Evolutionary conservation across 2,888 invertebrate species (phyloP), one percentile per base, ranked within the genome.

Genomic region (Parthenolecanium corni): DNA sequence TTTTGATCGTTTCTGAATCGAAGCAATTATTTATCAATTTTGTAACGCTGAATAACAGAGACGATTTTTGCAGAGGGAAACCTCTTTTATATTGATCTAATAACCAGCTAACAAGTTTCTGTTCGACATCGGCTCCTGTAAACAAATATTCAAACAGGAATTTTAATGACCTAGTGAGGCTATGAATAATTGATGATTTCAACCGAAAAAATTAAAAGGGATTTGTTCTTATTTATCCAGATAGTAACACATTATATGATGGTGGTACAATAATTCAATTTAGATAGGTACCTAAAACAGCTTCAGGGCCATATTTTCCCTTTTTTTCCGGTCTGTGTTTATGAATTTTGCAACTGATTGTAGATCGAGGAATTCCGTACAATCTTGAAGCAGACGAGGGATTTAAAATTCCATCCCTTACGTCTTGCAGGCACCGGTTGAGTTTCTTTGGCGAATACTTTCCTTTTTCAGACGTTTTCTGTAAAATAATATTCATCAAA

Each of bases 371-470:
- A 16, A 52, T 52, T 6, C 31, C 31, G 18, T 52, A 52, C 12
- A 31, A 16, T 14, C 16, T 52, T 11, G 52, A 25, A 23, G 52
- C 52, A 1, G 25, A 4, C 14, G 25, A 16, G 6, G n/a, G n/a
- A 11, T 12, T 52, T 16, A 2, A n/a, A 6, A n/a, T 16, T 31
- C 24, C 24, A 12, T 24, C 25, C 36, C 36, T 6, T 11, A 52
- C 16, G 12, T 52, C 52, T 24, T 14, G n/a, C 16, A 52, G 14
- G 20, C 52, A 52, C 36, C 16, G 25, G 4, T 12, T 11, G 5
- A 52, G 16, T 18, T 52, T 52, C n/a, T n/a, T 16, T 11, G 52
- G 52, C 31, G 9, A 52, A 31, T 52, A 52, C 11, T 52, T 12
- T 25, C 5, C 36, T 31, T 52, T 52, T 38, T n/a, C n/a, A n/a